A percentile compares a stretch with the other conserved stretches of the same genome.
phyloP scores from a whole-genome alignment of 2,797 vertebrate genomes.

The Odontamblyopus lacepedii region DNA sequence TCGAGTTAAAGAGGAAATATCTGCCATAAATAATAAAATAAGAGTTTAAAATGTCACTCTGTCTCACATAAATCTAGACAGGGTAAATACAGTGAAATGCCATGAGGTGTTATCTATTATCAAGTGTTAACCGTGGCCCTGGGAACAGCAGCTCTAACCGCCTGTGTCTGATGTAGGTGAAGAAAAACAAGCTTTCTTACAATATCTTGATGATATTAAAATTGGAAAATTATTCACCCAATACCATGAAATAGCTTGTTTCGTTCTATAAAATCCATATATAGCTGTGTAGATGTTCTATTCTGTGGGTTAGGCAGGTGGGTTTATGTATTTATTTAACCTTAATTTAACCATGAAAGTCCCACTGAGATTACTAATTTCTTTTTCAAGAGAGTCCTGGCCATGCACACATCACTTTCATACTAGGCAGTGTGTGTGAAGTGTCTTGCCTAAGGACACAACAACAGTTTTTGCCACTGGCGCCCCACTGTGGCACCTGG shows the following conservation, averaged over 20 bases:
- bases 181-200: not conserved
- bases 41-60: constrained; percentile 44
- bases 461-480: no score
- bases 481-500: no score
- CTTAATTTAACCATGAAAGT: no score
- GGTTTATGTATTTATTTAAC: no score
- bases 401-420: no score
- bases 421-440: no score
- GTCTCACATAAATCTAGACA: constrained; percentile 39
- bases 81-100: constrained; percentile 38
- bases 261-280: not conserved
- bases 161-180: constrained; percentile 3
- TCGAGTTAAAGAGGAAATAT: constrained; percentile 22
- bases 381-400: no score
- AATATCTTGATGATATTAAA: not conserved
- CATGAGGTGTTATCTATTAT: constrained; percentile 13
- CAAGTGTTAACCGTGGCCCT: not conserved
- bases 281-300: not conserved
- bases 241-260: not conserved
- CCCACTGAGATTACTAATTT: no score
- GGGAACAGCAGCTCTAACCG: not conserved
- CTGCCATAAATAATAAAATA: constrained; percentile 41
- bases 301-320: not conserved
- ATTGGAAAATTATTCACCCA: not conserved
- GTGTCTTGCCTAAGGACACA: no score